Percentiles rank a stretch among this genome's conserved stretches.
phyloP scores from a whole-genome alignment of 1,140 invertebrate species.

The Teleopsis dalmanni region DNA sequence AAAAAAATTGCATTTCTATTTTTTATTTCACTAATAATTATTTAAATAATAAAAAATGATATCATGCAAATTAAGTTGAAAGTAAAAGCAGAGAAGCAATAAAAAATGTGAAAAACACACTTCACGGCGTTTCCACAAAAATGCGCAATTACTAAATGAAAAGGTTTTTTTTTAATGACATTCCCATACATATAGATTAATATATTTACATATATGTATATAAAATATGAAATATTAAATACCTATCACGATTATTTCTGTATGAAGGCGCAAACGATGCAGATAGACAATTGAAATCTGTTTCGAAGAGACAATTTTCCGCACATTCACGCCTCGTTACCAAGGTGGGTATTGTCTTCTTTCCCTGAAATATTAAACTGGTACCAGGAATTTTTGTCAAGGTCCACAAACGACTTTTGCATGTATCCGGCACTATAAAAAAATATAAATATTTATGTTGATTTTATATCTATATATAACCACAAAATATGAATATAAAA shows the following conservation, averaged over 20 bases:
- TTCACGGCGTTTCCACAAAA: too few species aligned
- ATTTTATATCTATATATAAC: too few species aligned
- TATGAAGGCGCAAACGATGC: conserved; percentile 45
- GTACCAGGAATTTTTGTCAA: conserved; percentile 48
- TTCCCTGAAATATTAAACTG: conserved; percentile 46
- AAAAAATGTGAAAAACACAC: too few species aligned
- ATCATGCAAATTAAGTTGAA: too few species aligned
- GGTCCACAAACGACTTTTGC: conserved; percentile 43
- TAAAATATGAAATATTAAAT: conserved; percentile 1
- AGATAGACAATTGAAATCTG: conserved; percentile 44
- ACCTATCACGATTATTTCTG: conserved; percentile 37
- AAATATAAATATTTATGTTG: too few species aligned
- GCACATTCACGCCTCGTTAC: conserved; percentile 46
- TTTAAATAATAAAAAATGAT: too few species aligned
- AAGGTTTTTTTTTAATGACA: too few species aligned
- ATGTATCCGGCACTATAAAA: conserved; percentile 36
- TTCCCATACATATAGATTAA: neutral
- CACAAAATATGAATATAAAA: too few species aligned
- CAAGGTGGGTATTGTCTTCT: conserved; percentile 43
- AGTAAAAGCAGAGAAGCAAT: too few species aligned
- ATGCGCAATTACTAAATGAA: too few species aligned
- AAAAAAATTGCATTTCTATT: too few species aligned
- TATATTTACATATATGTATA: neutral
- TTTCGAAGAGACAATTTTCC: conserved; percentile 46
- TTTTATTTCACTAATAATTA: too few species aligned